Base-by-base conservation (phyloP, 2,113 vertebrate genomes). In the Stigmatopora nigra region DNA sequence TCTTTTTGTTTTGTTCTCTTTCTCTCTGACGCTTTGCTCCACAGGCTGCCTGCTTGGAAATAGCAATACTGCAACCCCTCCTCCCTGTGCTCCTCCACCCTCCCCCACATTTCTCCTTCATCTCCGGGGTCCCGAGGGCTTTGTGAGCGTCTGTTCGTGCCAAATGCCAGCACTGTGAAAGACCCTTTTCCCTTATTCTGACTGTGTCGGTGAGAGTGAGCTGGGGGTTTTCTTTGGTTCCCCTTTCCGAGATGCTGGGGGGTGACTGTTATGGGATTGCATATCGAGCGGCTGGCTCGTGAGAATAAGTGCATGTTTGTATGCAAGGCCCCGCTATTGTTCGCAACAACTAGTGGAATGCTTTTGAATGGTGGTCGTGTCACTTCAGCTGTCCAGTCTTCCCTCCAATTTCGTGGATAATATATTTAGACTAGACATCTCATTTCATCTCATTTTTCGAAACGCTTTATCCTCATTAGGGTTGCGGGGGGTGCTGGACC, bases 71-170 rank as follows among this genome's bases (percentile, higher is more conserved):
- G 69, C 63, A 72, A 60, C 61, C 61, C 74, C 77, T 65, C 64
- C 63, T 41, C 49, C 31, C 60, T 52, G 57, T 47, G 60, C 69
- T 53, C 61, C 55, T 47, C 60, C 60, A 35, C 60, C 63, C 59
- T 52, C 68, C 74, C 67, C 74, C 74, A 61, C 17, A 7, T 70
- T 64, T 68, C 60, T 61, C 61, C 79, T 79, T 82, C 76, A 81
- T 83, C 72, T 76, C 60, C 52, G 65, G 57, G 70, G 58, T 81
- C 80, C 78, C 72, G 9, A 53, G 74, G 74, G 78, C 63, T 78
- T 86, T 86, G 75, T 86, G 78, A 84, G 74, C 72, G 79, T 86
- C 86, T 88, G 83, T 86, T 88, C 77, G 51, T 83, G 88, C 85
- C 84, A 88, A 89, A 89, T 89, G 87, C 86, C 87, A 87, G 72